Conservation (phyloP, 37 sponge, comb jelly and placozoan genomes). For the Halichondria panicea region DNA sequence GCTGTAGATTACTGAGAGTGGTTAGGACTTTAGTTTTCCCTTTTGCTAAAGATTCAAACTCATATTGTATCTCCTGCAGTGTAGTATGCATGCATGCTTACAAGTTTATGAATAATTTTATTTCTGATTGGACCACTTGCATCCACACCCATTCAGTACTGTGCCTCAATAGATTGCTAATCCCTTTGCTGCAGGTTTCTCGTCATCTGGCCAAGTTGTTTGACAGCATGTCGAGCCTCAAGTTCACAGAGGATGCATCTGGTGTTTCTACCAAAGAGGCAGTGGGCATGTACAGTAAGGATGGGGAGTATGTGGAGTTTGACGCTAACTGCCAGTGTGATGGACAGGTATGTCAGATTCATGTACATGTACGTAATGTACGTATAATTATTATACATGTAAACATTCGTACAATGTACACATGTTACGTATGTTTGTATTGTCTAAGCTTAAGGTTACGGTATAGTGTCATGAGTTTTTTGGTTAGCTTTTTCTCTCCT, state of each 20-base stretch:
- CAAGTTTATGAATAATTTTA: not conserved
- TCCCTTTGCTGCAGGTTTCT: constrained; percentile 57
- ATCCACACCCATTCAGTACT: not conserved
- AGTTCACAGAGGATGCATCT: constrained; percentile 76
- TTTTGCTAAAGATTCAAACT: no score
- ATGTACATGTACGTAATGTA: not conserved
- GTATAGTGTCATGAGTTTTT: no score
- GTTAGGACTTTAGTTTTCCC: no score
- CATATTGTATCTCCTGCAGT: constrained; percentile 1
- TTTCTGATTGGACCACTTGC: not conserved
- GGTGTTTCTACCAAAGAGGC: constrained; percentile 86
- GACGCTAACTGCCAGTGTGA: constrained; percentile 74
- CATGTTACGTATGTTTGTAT: no score
- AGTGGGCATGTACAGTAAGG: constrained; percentile 97
- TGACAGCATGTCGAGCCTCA: constrained; percentile 95
- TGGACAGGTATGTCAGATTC: constrained; percentile 58
- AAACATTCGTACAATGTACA: no score
- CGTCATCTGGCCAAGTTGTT: constrained; percentile 99
- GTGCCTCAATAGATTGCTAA: no score
- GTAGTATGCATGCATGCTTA: not conserved
- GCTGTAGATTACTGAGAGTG: no score
- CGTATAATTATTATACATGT: not conserved
- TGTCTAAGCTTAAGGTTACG: no score
- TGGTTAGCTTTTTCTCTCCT: no score
- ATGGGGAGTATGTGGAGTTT: constrained; percentile 94